Base-by-base conservation (phyloP, 2,113 vertebrate species). In the Mungos mungo region DNA sequence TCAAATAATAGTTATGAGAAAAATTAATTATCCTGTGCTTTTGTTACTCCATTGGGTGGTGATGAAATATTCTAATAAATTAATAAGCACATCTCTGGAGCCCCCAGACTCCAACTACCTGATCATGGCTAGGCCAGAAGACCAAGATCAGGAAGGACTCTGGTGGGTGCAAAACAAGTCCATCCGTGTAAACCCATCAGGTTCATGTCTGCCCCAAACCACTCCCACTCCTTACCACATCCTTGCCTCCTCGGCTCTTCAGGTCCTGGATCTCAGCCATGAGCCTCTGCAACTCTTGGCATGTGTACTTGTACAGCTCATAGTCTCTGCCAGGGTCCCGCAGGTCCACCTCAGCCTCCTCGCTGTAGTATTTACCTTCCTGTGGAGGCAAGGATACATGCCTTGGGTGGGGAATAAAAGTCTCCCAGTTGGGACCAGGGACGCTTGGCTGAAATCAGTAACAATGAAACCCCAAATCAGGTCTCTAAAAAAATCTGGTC, bases 241-340 rank as follows among this genome's bases (percentile, higher is more conserved):
- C 99, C 96, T 99, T 99, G 97, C 99, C 99, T 57, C 99, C 99
- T 45, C 98, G 98, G 96, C 99, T 99, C 98, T 99, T 99, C 87
- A 99, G 98, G 84, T 99, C 99, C 98, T 99, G 99, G 97, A 99
- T 99, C 98, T 99, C 99, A 0, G 99, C 99, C 99, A 99, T 99
- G 47, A 99, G 99, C 11, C 98, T 98, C 95, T 99, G 99, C 23
- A 99, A 98, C 96, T 99, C 99, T 91, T 99, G 99, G 98, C 99
- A 99, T 0, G 99, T 99, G 90, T 99, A 99, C 92, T 99, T 99
- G 98, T 99, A 99, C 54, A 99, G 99, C 2, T 98, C 97, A 0
- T 99, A 99, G 98, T 99, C 99, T 96, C 99, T 99, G 97, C 99
- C 99, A 68, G 99, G 99, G 97, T 99, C 99, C 0, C 99, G 99